Conservation (phyloP, 2,113 vertebrate genomes). For the Myrmophylax atrothorax region DNA sequence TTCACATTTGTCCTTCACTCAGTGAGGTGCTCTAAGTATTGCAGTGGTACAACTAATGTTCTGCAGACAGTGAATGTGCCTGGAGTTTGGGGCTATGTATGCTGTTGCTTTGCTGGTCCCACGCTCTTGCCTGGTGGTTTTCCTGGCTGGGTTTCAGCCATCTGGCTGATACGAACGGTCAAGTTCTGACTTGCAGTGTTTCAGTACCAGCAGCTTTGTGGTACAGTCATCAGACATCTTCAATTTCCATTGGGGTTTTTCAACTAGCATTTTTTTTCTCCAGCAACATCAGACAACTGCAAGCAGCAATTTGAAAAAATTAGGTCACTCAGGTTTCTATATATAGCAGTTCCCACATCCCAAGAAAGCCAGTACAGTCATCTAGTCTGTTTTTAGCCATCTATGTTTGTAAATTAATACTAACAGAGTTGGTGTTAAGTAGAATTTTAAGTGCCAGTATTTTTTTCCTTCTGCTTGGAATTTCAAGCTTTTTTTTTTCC, state of each 20-base stretch:
- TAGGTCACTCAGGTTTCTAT: constrained; percentile 19
- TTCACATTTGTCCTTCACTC: not conserved
- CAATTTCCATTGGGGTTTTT: not conserved
- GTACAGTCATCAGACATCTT: not conserved
- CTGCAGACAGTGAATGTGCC: not conserved
- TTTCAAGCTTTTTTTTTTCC: not conserved
- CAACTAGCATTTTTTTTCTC: not conserved
- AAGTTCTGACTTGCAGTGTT: not conserved
- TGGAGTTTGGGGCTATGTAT: not conserved
- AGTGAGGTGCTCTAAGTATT: not conserved
- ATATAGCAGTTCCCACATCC: constrained; percentile 17
- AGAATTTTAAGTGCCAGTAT: not conserved
- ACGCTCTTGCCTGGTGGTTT: not conserved
- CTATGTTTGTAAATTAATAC: constrained; percentile 35
- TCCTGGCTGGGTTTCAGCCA: not conserved
- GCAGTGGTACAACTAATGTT: not conserved
- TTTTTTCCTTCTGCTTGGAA: not conserved
- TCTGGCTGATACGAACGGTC: not conserved
- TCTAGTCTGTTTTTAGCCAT: constrained; percentile 27
- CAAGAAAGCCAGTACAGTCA: not conserved
- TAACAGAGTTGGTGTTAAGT: constrained; percentile 16
- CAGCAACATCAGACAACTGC: not conserved
- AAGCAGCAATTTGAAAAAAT: constrained; percentile 43
- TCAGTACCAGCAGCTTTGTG: not conserved
- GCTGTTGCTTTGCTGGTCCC: not conserved